Evolutionary conservation across 2,888 invertebrate species (phyloP), one percentile per base, ranked within the genome.

Genomic region (Phengaris arion): DNA sequence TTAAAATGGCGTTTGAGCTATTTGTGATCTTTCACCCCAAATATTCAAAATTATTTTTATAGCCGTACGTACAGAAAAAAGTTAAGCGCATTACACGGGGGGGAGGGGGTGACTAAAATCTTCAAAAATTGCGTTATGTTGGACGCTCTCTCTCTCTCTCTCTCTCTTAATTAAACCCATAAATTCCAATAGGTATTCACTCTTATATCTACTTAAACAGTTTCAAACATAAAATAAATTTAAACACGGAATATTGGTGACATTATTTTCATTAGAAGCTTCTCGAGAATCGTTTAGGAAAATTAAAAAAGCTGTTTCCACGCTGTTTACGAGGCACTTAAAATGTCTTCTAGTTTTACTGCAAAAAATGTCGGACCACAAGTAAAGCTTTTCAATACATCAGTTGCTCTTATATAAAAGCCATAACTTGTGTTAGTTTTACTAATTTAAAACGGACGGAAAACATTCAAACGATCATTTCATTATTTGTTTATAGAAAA

Each of bases 191-290:
- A 57, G 57, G 15, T 8, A 10, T 22, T 12, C 2, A 2, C 64
- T 64, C 12, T 45, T 68, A 10, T 6, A 9, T 35, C 1, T 4
- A 8, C 13, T 6, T 13, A 45, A 68, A 45, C 12, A 35, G 45
- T 45, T 68, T 68, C 0, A 45, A 10, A 46, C 74, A 74, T 59
- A 22, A 12, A 35, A 68, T 48, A 57, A 13, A 15, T 35, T 74
- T 45, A 13, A 74, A 74, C 64, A 54, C 75, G 76, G 10, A 75
- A 68, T 77, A 81, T 79, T 76, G 73, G 73, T 79, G 70, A 76
- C 54, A 75, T 74, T 51, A 68, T n/a, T 68, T 22, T 46, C 52
- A 45, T 68, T 68, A 48, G 22, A 13, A 15, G 22, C 35, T 64
- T 46, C 59, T 48, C 74, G 57, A 9, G 64, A n/a, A 74, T 45